phyloP scores from a whole-genome alignment of 2,113 vertebrate species.

The Candoia aspera region DNA sequence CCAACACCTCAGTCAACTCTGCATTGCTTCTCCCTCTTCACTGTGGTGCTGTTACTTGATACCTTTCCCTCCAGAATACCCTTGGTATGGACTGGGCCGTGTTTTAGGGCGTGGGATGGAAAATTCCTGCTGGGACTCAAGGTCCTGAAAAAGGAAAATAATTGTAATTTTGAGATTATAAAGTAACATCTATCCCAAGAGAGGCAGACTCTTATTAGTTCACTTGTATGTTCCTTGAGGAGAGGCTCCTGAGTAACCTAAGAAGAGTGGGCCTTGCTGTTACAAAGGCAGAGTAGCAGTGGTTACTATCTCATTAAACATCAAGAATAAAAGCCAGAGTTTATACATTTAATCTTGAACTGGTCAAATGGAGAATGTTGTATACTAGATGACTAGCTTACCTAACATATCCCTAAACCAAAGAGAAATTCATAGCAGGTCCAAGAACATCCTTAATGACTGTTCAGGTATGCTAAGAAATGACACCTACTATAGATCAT shows the following conservation, averaged over 20 bases:
- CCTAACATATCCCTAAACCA: not conserved
- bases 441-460: not conserved
- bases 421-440: not conserved
- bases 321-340: not conserved
- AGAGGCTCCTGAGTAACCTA: not conserved
- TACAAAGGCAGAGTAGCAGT: not conserved
- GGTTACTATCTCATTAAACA: not conserved
- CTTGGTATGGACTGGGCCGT: slow-evolving; percentile 60
- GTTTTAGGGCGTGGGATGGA: slow-evolving; percentile 69
- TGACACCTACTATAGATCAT: not conserved
- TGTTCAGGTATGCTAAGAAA: not conserved
- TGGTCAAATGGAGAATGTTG: not conserved
- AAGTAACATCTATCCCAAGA: not conserved
- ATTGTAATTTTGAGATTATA: slow-evolving; percentile 22
- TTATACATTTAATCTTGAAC: not conserved
- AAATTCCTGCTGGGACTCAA: slow-evolving; percentile 58
- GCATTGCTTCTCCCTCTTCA: slow-evolving; percentile 17
- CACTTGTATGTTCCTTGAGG: not conserved
- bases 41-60: slow-evolving; percentile 39
- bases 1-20: not conserved
- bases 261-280: not conserved
- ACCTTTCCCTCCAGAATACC: slow-evolving; percentile 61
- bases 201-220: not conserved
- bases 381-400: not conserved
- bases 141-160: slow-evolving; percentile 59